Evolutionary conservation across 2,888 invertebrate species (phyloP), one percentile per base, ranked within the genome.

Genomic region (Xestia sexstrigata): DNA sequence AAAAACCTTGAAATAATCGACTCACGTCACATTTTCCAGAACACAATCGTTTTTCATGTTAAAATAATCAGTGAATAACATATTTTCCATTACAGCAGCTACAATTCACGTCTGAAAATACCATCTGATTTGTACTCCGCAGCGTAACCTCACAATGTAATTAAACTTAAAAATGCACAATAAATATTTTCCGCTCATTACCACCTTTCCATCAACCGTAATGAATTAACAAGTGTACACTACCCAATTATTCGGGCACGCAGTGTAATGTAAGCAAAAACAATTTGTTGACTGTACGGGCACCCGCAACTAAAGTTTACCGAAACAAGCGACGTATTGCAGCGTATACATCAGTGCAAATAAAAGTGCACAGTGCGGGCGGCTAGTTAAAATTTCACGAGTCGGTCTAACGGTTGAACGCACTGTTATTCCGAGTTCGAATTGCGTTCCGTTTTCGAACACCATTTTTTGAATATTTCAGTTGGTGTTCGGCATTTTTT

Each of bases 381-480:
- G 82, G 85, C 90, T 93, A 92, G 93, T 95, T 94, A 94, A 94
- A 95, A 92, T 94, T 94, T 93, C 91, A 94, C 93, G 93, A 93
- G 88, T 88, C 90, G 87, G 89, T 86, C 88, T 85, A 89, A 85
- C 89, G 82, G 88, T 86, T 83, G 83, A 76, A 81, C 82, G 91
- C 87, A 86, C 87, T 88, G 90, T 89, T 91, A 88, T 91, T 91
- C 80, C 74, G 74, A 85, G 73, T 89, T 79, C 77, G 84, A 88
- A 89, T 84, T 89, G 85, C 85, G 86, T 85, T 79, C 62, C 77
- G 73, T 86, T 88, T 87, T 82, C 82, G 79, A 82, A 86, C 82
- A 78, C 81, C 76, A 82, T 89, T 91, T 90, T 88, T 90, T 82
- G 81, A 91, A 92, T 91, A 90, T 90, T 92, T 89, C 85, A 88